A percentile compares a stretch with the other conserved stretches of the same genome.
These are phyloP conservation scores for Bombycilla garrulus DNA, from an alignment of 2,113 vertebrate species.

Conservation along the genomic window DNA sequence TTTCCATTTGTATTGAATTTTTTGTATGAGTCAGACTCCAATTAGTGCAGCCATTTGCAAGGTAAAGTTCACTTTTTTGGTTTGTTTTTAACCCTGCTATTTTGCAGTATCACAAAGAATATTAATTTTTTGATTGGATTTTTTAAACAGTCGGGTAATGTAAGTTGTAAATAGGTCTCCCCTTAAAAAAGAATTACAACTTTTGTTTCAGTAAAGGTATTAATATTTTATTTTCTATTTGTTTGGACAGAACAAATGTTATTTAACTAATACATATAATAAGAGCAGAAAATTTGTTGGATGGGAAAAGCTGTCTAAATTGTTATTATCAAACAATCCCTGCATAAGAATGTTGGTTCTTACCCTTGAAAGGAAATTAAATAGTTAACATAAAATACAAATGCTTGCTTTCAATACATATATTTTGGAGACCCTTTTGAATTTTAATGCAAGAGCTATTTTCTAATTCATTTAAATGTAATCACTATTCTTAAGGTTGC, in stretches of 20 bases:
- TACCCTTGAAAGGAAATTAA: neutral
- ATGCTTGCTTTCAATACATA: neutral
- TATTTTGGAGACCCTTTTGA: neutral
- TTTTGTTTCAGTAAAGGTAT: neutral
- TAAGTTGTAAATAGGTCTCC: neutral
- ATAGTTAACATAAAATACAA: neutral
- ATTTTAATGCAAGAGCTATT: neutral
- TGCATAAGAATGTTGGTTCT: neutral
- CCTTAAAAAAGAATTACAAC: neutral
- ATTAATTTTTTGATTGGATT: neutral
- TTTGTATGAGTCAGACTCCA: neutral
- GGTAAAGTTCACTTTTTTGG: neutral
- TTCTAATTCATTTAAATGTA: constrained; percentile 19
- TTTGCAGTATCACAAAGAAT: neutral
- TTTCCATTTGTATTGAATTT: neutral
- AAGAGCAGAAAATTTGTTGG: neutral
- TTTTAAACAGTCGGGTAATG: neutral
- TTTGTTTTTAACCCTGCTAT: neutral
- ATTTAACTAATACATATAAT: neutral
- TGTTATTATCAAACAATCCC: neutral
- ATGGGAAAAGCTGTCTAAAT: neutral
- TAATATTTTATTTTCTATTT: neutral
- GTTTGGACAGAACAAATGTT: neutral
- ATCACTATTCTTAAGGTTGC: neutral
- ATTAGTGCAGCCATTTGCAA: neutral